Percentiles rank a stretch among this genome's conserved stretches.
Conservation (phyloP, 2,797 vertebrate species). For the Enteromius fasciolatus region DNA sequence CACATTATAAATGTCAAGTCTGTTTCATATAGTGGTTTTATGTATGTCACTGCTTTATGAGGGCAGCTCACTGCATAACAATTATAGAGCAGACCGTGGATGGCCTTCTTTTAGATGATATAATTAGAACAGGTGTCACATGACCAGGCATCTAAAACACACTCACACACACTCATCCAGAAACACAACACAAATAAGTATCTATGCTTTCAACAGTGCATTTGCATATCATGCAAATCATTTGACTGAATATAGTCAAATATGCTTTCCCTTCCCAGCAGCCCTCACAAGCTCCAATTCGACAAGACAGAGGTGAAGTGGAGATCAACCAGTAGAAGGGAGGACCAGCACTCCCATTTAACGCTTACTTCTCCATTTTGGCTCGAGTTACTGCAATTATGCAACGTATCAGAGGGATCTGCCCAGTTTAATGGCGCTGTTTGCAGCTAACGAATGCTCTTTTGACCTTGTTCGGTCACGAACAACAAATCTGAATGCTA, state of each 20-base stretch:
- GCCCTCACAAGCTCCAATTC: slow-evolving; percentile 20
- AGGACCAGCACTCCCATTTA: background rate
- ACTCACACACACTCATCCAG: slow-evolving; percentile 62
- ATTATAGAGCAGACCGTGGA: slow-evolving; percentile 17
- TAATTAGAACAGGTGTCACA: slow-evolving; percentile 84
- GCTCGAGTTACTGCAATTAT: slow-evolving; percentile 13
- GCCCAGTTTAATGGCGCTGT: background rate
- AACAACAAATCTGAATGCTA: background rate
- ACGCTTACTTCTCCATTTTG: slow-evolving; percentile 14
- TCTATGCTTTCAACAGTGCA: background rate
- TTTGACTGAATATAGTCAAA: slow-evolving; percentile 33
- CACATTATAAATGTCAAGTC: background rate
- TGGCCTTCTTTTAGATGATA: slow-evolving; percentile 75
- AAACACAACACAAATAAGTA: slow-evolving; percentile 31
- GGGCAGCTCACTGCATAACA: slow-evolving; percentile 8
- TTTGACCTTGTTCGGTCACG: background rate
- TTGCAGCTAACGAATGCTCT: background rate
- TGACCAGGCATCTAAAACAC: slow-evolving; percentile 78
- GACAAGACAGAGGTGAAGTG: slow-evolving; percentile 11
- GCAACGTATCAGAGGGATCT: background rate
- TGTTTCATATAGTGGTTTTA: background rate
- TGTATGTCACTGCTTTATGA: slow-evolving; percentile 35
- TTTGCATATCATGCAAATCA: slow-evolving; percentile 34
- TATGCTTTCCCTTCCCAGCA: slow-evolving; percentile 62
- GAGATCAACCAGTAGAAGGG: background rate